phyloP scores from a whole-genome alignment of 2,113 vertebrate genomes.

The Mola mola region DNA sequence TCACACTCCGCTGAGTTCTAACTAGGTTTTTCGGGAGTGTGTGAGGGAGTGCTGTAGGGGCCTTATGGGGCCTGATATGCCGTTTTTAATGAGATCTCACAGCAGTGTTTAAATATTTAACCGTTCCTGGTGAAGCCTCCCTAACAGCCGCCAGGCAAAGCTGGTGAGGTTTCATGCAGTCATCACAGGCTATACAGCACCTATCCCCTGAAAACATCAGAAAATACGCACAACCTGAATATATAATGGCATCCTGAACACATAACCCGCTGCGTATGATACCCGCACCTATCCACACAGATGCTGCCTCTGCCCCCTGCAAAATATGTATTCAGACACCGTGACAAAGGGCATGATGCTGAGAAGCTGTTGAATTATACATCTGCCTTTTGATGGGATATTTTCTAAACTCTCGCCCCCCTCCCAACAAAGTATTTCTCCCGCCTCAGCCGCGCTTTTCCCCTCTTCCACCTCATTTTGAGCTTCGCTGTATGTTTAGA shows the following conservation, averaged over 20 bases:
- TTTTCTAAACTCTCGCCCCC: constrained; percentile 41
- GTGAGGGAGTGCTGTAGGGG: constrained; percentile 65
- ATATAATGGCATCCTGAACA: constrained; percentile 59
- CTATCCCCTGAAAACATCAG: constrained; percentile 65
- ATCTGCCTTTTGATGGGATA: constrained; percentile 63
- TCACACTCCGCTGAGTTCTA: constrained; percentile 80
- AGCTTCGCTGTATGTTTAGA: constrained; percentile 46
- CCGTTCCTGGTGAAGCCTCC: constrained; percentile 78
- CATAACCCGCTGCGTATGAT: constrained; percentile 59
- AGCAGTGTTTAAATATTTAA: constrained; percentile 86
- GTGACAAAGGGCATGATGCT: constrained; percentile 58
- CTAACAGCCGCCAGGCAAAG: constrained; percentile 76
- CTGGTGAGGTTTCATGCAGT: constrained; percentile 70
- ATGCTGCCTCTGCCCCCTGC: constrained; percentile 35
- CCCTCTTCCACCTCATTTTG: constrained; percentile 40
- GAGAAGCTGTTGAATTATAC: constrained; percentile 69
- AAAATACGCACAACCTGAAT: constrained; percentile 69
- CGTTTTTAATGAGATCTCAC: constrained; percentile 84
- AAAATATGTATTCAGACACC: constrained; percentile 55
- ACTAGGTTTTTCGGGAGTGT: constrained; percentile 72
- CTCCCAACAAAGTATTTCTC: constrained; percentile 34
- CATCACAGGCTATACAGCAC: constrained; percentile 57
- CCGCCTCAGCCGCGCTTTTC: constrained; percentile 24
- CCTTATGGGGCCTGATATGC: constrained; percentile 72
- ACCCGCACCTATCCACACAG: constrained; percentile 51